Conservation (phyloP, 2,888 invertebrate genomes). For the Gandaritis pyraliata region DNA sequence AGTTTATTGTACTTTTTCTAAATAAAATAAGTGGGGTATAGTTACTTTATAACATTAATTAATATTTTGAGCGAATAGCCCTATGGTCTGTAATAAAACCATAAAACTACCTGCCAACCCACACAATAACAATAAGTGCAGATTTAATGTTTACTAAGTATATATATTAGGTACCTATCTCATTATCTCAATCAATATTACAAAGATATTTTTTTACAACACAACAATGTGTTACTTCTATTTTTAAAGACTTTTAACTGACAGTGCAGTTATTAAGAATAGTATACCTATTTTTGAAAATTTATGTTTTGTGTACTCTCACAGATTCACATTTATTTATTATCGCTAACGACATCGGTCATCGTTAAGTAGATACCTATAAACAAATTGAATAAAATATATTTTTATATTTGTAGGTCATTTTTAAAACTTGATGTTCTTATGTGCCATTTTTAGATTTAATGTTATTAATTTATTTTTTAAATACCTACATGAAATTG, state of each 20-base stretch:
- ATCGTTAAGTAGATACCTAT: background rate
- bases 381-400: conserved; percentile 2
- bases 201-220: background rate
- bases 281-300: background rate
- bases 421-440: conserved; percentile 40
- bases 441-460: conserved; percentile 66
- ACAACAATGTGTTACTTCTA: background rate
- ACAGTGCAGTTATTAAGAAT: background rate
- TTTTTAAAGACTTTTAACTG: conserved; percentile 1
- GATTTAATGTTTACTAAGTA: too few relatives aligned
- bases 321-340: background rate
- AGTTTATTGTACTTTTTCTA: too few relatives aligned
- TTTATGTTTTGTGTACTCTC: background rate
- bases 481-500: background rate
- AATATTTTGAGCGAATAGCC: too few relatives aligned
- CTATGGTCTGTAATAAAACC: too few relatives aligned
- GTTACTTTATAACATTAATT: too few relatives aligned
- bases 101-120: too few relatives aligned
- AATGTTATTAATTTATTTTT: conserved; percentile 38
- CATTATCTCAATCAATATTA: too few relatives aligned
- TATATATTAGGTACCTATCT: too few relatives aligned
- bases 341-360: background rate
- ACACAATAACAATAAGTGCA: too few relatives aligned
- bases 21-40: too few relatives aligned
- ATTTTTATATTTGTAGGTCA: conserved; percentile 8